These are phyloP conservation scores for Origma solitaria DNA, from an alignment of 2,113 vertebrate genomes.

Conservation along the genomic window DNA sequence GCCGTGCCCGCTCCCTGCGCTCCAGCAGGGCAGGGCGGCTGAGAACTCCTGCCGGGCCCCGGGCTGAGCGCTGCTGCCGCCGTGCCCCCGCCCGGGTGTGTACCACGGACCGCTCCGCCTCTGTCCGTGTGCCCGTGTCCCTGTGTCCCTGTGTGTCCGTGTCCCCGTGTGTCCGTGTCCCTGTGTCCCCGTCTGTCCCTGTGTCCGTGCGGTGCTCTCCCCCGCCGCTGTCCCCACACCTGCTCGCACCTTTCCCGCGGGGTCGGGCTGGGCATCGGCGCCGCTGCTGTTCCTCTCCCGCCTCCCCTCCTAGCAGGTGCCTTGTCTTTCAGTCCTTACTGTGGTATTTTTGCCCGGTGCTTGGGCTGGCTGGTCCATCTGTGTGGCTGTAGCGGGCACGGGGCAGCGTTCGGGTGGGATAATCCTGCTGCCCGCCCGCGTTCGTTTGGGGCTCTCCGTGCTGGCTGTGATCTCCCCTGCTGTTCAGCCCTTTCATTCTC, in stretches of 20 bases:
- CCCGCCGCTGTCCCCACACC: background rate
- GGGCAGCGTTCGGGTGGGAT: background rate
- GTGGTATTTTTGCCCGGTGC: rapidly evolving
- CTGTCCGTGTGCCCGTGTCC: rapidly evolving
- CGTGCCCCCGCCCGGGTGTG: background rate
- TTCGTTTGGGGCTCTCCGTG: background rate
- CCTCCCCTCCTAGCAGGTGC: background rate
- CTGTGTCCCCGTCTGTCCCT: background rate
- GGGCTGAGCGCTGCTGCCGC: background rate
- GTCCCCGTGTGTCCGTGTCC: background rate
- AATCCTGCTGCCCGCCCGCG: background rate
- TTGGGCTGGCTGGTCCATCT: background rate
- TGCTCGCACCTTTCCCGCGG: background rate
- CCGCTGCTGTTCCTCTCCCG: background rate
- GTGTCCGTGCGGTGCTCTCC: rapidly evolving
- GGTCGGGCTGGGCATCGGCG: too few species aligned
- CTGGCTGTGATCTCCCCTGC: background rate
- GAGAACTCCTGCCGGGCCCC: background rate
- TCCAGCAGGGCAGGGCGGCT: background rate
- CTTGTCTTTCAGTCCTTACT: background rate
- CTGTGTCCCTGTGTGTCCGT: rapidly evolving
- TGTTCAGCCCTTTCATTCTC: background rate
- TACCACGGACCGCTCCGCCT: rapidly evolving
- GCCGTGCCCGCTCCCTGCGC: background rate
- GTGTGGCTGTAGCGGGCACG: background rate